Percentiles rank a stretch among this genome's conserved stretches.
These are phyloP conservation scores for Spinus pinus DNA, from an alignment of 2,797 vertebrate species.

Conservation along the genomic window DNA sequence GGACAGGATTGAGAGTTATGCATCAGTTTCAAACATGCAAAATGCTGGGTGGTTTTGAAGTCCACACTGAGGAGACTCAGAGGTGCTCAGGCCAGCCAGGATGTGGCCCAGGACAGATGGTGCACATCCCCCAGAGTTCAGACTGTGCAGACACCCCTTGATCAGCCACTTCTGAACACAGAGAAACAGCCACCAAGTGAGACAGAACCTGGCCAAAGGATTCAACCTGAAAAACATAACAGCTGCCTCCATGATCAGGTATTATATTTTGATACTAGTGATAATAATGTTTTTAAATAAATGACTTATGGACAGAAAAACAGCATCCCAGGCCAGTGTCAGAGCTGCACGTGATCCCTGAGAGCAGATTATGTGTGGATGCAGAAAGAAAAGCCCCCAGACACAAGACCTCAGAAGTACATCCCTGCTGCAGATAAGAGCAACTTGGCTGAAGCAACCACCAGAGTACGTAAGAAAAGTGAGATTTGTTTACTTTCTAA, in stretches of 20 bases:
- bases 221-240: neutral
- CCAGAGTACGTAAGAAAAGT: neutral
- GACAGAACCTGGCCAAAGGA: neutral
- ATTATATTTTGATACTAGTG: neutral
- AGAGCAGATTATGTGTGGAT: neutral
- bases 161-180: neutral
- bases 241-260: neutral
- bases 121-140: neutral
- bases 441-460: neutral
- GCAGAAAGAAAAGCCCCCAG: neutral
- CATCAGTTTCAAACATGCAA: neutral
- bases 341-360: neutral
- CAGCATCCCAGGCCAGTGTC: neutral
- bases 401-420: neutral
- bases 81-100: neutral
- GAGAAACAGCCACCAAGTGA: neutral
- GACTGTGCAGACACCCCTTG: neutral
- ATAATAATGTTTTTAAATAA: neutral
- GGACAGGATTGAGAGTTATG: neutral
- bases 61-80: neutral
- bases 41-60: neutral
- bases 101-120: neutral
- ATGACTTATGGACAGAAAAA: neutral
- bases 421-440: constrained; percentile 31
- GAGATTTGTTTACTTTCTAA: constrained; percentile 36